These are phyloP conservation scores for Cyclura pinguis DNA, from an alignment of 2,797 vertebrate species.

Conservation along the genomic window DNA sequence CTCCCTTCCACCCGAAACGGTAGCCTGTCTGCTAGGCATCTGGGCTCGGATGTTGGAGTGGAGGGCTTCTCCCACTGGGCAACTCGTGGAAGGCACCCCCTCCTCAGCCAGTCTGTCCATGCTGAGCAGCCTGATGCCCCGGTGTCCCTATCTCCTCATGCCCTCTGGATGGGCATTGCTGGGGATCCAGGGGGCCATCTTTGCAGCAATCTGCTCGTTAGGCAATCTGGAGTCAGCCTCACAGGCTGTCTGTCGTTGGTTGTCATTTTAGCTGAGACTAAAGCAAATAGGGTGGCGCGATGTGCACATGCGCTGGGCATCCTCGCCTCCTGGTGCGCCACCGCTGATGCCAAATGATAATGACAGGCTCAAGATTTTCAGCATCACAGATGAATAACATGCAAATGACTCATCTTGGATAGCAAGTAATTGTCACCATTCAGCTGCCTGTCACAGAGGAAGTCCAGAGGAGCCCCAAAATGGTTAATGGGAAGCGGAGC, in stretches of 20 bases:
- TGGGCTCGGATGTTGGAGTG: neutral
- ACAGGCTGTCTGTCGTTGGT: conserved; percentile 31
- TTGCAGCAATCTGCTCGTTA: fast-evolving
- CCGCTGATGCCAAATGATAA: conserved; percentile 78
- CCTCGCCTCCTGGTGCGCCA: conserved; percentile 67
- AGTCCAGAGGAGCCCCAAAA: conserved; percentile 53
- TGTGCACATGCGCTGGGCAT: conserved; percentile 67
- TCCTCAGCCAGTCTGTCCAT: neutral
- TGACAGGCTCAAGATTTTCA: conserved; percentile 82
- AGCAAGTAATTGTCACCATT: conserved; percentile 75
- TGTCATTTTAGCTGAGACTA: conserved; percentile 71
- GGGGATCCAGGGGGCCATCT: neutral
- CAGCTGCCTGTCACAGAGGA: conserved; percentile 52
- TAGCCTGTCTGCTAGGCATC: conserved; percentile 20
- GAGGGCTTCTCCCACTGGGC: neutral
- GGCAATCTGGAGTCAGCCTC: conserved; percentile 8
- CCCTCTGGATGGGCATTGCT: neutral
- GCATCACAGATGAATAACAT: conserved; percentile 80
- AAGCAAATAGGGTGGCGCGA: conserved; percentile 50
- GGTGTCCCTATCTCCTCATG: neutral
- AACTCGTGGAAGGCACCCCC: neutral
- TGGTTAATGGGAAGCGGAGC: conserved; percentile 52
- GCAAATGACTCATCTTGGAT: conserved; percentile 80
- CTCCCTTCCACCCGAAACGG: no score
- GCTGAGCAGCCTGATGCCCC: fast-evolving